phyloP scores from a whole-genome alignment of 2,113 vertebrate genomes.

The Uropsilus gracilis region DNA sequence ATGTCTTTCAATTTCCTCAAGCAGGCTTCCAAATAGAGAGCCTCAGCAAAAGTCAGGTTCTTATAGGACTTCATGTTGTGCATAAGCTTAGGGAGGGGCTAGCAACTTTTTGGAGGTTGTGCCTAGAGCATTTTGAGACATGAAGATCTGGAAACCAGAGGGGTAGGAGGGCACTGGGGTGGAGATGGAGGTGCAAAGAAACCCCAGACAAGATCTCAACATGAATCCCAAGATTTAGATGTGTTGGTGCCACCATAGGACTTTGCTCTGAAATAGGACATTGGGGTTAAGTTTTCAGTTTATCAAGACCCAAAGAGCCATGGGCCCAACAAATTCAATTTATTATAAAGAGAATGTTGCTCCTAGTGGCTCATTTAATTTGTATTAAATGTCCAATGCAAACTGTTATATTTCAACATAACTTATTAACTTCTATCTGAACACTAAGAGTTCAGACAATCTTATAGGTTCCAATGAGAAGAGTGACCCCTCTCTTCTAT shows the following conservation, averaged over 20 bases:
- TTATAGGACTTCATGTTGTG: background rate
- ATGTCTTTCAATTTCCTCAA: slow-evolving; percentile 13
- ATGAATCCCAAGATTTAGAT: background rate
- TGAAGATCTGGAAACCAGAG: background rate
- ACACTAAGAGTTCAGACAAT: background rate
- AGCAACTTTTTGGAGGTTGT: background rate
- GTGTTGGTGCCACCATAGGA: background rate
- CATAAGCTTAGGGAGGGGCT: background rate
- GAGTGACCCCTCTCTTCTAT: background rate
- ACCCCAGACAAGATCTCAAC: background rate
- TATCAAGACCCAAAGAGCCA: background rate
- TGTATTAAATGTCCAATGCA: background rate
- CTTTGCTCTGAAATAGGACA: background rate
- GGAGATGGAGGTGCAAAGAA: background rate
- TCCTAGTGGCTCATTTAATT: background rate
- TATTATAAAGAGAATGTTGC: background rate
- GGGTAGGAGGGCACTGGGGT: background rate
- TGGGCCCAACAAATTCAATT: background rate
- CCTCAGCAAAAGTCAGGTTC: background rate
- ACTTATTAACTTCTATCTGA: background rate
- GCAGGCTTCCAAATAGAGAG: background rate
- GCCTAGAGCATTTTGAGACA: background rate
- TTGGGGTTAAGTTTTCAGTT: background rate
- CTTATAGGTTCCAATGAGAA: background rate
- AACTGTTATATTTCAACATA: background rate